Evolutionary conservation across 2,797 vertebrate genomes (phyloP).

Genomic region (Labroides dimidiatus): DNA sequence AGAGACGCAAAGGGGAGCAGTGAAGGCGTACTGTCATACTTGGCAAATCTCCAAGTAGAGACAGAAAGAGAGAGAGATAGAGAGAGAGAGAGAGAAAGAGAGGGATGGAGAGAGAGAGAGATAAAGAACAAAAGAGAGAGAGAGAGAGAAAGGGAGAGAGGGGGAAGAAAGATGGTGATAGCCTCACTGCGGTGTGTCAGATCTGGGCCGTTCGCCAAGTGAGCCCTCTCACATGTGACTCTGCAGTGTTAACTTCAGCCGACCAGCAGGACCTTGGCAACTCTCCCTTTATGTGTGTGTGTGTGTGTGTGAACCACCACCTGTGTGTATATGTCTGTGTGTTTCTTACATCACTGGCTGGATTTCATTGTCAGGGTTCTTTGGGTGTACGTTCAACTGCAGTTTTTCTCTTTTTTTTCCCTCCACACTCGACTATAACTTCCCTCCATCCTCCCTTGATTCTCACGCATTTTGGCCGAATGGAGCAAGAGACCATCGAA

Average conservation of each 20-base stretch:
- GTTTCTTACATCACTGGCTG: constrained; percentile 36
- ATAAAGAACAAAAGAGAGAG: background rate
- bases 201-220: constrained; percentile 72
- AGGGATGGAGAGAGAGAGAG: constrained; percentile 9
- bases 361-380: constrained; percentile 36
- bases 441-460: constrained; percentile 9
- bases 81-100: constrained; percentile 8
- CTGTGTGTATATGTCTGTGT: constrained; percentile 14
- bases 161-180: constrained; percentile 30
- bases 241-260: constrained; percentile 72
- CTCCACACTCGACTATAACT: constrained; percentile 6
- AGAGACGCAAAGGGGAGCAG: constrained; percentile 36
- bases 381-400: constrained; percentile 41
- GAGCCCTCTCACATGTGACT: constrained; percentile 71
- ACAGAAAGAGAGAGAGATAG: background rate
- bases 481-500: background rate
- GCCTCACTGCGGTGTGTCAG: constrained; percentile 60
- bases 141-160: constrained; percentile 4
- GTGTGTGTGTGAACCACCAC: constrained; percentile 3
- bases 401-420: no score
- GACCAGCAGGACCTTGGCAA: constrained; percentile 66
- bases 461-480: background rate
- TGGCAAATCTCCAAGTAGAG: constrained; percentile 48
- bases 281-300: background rate
- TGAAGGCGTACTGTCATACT: constrained; percentile 56